Base-by-base conservation (phyloP, 1,140 invertebrate genomes). In the Zaprionus gabonicus region DNA sequence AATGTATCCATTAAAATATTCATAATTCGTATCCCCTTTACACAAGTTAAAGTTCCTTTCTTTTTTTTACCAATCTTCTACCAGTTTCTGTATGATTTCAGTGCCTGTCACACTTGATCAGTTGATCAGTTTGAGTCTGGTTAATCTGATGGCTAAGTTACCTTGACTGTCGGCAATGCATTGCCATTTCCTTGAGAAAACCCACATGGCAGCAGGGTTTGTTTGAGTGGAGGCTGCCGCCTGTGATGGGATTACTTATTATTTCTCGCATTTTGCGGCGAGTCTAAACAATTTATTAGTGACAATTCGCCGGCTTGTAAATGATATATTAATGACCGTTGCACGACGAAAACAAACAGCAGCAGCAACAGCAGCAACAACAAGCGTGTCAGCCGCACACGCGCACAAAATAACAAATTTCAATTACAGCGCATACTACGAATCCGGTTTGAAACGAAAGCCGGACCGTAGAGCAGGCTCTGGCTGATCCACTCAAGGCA, bases 311-410 rank as follows among this genome's bases (percentile, higher is more conserved):
- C 71, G 72, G 77, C 82, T 90, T 90, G 85, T 90, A 90, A 90
- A 90, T 90, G 85, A 90, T 87, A 90, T 90, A 90, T 90, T 90
- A 90, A 90, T 80, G 85, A 90, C 73, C 71, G 70, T 75, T 67
- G 79, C 79, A 73, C 76, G 72, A 64, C 78, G 72, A 72, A 46
- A 78, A 49, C 70, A 66, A 58, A 46, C 46, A 59, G 51, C 17
- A 67, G 31, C 23, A 34, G 31, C 53, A 44, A 63, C 58, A 49
- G 69, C 56, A 77, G 46, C 68, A 62, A 41, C 53, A 46, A 55
- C 20, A 55, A 55, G 51, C 20, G 51, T 27, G 51, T 60, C 46
- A 56, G 71, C 71, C 77, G 71, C 78, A 83, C 83, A 88, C 85
- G 83, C 78, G 78, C 71, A 57, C 68, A 80, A 88, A 88, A 88